Base-by-base conservation (phyloP, 2,797 vertebrate genomes). In the Oreortyx pictus region DNA sequence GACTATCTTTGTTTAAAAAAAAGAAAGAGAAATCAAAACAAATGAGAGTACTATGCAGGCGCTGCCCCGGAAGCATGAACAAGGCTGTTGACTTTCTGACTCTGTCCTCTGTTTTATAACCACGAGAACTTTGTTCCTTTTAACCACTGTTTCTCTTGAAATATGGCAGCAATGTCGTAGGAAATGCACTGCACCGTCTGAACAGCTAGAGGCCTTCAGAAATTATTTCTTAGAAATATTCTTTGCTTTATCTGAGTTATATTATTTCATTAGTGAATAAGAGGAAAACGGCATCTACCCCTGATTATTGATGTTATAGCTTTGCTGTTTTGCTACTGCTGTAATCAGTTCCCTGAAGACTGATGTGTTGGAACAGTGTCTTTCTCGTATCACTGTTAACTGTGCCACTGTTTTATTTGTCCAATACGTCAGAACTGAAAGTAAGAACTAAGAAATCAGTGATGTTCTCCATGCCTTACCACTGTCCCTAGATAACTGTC, bases 31-130 rank as follows among this genome's bases (percentile, higher is more conserved):
- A 82, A 93, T 47, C 49, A 79, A 94, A 93, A 86, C 64, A 83
- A 89, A 92, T 82, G 46, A 66, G 91, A 78, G 60, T 61, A 41
- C 62, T 79, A 14, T 66, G 52, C 15, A 68, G 70, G 91, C 84
- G n/a, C 54, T 72, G 71, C 66, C 64, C 46, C 4, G 10, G 65
- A 95, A 92, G 56, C 65, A 29, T 67, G 50, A 89, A 39, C 46
- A 75, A 49, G 23, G 29, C 57, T 89, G 87, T 88, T 88, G 88
- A 91, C 62, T 85, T 92, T 85, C 73, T 94, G 79, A 47, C 70
- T 60, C 23, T 24, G 44, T 86, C 56, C 37, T 60, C 64, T 80
- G 33, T 79, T 90, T 89, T 68, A 77, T 65, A 87, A 68, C 56
- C 64, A 70, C 20, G 57, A 88, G 59, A 71, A 76, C 18, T 31